These are phyloP conservation scores for Meloidogyne exigua DNA, from an alignment of 1,140 invertebrate species.

Conservation along the genomic window DNA sequence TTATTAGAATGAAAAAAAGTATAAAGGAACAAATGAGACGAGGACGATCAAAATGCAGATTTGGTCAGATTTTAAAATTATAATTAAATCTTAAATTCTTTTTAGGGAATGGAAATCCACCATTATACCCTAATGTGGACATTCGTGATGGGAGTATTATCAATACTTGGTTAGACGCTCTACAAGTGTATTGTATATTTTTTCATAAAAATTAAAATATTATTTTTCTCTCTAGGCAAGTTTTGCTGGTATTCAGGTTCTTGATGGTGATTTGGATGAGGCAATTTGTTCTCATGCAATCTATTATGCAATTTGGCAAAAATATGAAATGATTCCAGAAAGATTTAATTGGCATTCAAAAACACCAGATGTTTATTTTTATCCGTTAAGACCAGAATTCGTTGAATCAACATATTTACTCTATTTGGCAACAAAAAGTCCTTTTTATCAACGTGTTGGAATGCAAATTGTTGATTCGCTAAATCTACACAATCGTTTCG, in stretches of 20 bases:
- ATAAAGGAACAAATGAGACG: constrained; percentile 71
- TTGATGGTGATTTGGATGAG: constrained; percentile 74
- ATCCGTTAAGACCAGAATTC: constrained; percentile 72
- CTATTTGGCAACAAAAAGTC: constrained; percentile 74
- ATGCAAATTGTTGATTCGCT: constrained; percentile 71
- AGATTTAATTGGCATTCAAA: constrained; percentile 73
- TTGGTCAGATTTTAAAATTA: constrained; percentile 21
- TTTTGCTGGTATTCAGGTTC: constrained; percentile 66
- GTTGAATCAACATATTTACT: constrained; percentile 74
- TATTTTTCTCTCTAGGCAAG: constrained; percentile 66
- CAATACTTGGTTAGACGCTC: constrained; percentile 73
- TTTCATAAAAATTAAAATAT: not conserved
- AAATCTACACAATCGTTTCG: constrained; percentile 69
- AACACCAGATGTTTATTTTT: constrained; percentile 72
- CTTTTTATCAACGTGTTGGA: constrained; percentile 75
- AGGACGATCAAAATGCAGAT: constrained; percentile 66
- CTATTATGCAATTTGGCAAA: constrained; percentile 73
- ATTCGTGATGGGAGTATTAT: constrained; percentile 71
- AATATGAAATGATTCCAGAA: constrained; percentile 72
- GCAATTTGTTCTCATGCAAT: constrained; percentile 74
- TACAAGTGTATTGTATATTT: constrained; percentile 67
- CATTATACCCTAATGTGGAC: constrained; percentile 75
- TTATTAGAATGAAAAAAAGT: constrained; percentile 69
- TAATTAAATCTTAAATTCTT: constrained; percentile 29
- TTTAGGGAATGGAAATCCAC: constrained; percentile 69